Percentiles rank a stretch among this genome's conserved stretches.
Conservation (phyloP, 2,113 vertebrate genomes). For the Emydura subglobosa region DNA sequence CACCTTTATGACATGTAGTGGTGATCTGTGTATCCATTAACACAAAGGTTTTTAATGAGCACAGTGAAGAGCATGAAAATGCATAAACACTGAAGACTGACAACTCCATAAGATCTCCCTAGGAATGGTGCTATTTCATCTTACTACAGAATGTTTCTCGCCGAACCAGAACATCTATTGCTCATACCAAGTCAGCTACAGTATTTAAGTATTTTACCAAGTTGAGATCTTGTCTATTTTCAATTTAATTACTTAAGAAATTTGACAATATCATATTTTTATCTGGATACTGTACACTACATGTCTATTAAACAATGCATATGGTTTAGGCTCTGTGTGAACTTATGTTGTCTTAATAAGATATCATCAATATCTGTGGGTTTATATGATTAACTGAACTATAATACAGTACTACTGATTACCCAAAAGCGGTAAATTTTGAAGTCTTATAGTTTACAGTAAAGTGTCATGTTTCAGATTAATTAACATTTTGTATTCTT, state of each 20-base stretch:
- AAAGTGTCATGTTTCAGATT: slow-evolving; percentile 57
- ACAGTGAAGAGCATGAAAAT: background rate
- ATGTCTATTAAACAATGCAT: background rate
- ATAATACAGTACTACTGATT: slow-evolving; percentile 39
- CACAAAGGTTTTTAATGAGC: background rate
- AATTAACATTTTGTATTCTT: slow-evolving; percentile 40
- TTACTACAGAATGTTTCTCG: background rate
- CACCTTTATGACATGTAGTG: background rate
- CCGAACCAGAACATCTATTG: background rate
- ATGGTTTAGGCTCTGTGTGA: fast-evolving
- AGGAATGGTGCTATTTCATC: background rate
- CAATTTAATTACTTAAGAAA: background rate
- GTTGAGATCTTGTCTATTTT: background rate
- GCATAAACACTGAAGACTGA: background rate
- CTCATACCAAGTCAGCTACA: background rate
- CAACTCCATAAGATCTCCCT: background rate
- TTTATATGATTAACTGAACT: slow-evolving; percentile 40
- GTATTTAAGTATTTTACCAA: background rate
- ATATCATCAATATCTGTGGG: background rate
- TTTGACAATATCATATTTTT: background rate
- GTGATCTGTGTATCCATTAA: background rate
- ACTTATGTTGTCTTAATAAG: slow-evolving; percentile 31
- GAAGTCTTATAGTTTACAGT: slow-evolving; percentile 41
- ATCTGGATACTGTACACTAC: background rate
- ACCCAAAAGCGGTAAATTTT: slow-evolving; percentile 24